phyloP scores from a whole-genome alignment of 2,888 invertebrate genomes.

The Pharmacophagus antenor region DNA sequence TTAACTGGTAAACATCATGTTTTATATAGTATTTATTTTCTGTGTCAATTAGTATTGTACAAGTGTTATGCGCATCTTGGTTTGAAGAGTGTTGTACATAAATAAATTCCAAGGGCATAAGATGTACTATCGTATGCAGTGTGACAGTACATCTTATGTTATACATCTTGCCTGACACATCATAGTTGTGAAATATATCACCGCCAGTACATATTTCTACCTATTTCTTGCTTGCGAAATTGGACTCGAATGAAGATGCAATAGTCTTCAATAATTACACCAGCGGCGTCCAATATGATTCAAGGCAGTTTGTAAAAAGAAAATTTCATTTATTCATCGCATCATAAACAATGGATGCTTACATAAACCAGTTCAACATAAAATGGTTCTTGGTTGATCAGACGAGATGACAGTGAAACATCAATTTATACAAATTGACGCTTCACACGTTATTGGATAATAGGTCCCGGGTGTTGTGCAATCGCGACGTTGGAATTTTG shows the following conservation, averaged over 20 bases:
- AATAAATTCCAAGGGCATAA: too few relatives aligned
- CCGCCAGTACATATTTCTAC: too few relatives aligned
- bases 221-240: too few relatives aligned
- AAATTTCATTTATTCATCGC: neutral
- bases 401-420: neutral
- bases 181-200: too few relatives aligned
- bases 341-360: neutral
- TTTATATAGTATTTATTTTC: too few relatives aligned
- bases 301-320: neutral
- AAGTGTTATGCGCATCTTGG: neutral
- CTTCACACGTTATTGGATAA: conserved; percentile 2
- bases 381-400: neutral
- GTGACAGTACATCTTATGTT: too few relatives aligned
- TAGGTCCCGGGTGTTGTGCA: neutral
- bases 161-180: too few relatives aligned
- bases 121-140: too few relatives aligned
- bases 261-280: too few relatives aligned
- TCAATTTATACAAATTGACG: conserved; percentile 1
- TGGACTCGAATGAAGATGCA: too few relatives aligned
- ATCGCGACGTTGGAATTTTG: neutral
- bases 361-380: neutral
- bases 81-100: neutral
- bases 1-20: too few relatives aligned
- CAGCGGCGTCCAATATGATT: too few relatives aligned
- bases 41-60: neutral